Conservation (phyloP, 2,113 vertebrate genomes). For the Okapia johnstoni region DNA sequence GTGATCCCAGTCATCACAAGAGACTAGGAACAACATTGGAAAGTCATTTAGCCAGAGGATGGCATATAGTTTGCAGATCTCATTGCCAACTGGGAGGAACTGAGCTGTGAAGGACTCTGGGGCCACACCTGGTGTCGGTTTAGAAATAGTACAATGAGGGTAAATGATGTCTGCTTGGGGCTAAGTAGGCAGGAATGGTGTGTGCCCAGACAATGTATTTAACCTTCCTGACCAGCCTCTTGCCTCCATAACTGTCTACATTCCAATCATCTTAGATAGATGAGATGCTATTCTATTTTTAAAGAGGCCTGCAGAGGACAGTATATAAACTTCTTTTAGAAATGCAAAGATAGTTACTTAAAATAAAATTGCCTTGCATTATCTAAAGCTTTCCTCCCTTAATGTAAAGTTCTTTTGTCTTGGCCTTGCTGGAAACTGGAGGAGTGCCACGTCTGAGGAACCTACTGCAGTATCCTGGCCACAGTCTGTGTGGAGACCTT, state of each 20-base stretch:
- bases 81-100: not conserved
- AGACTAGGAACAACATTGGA: not conserved
- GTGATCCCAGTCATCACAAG: not conserved
- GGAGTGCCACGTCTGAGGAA: too few species aligned
- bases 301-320: not conserved
- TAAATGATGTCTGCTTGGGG: fast-evolving
- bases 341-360: slow-evolving; percentile 7
- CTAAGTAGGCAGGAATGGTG: not conserved
- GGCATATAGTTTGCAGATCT: not conserved
- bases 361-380: not conserved
- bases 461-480: not conserved
- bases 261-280: not conserved
- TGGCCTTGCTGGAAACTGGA: not conserved
- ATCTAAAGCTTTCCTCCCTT: not conserved
- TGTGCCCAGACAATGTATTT: fast-evolving
- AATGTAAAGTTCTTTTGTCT: not conserved
- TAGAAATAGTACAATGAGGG: not conserved
- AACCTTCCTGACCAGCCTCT: not conserved
- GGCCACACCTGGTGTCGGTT: not conserved
- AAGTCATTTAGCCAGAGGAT: not conserved
- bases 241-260: not conserved
- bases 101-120: not conserved
- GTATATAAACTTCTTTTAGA: not conserved
- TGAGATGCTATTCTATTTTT: not conserved
- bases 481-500: fast-evolving